Evolutionary conservation across 2,888 invertebrate genomes (phyloP), one percentile per base, ranked within the genome.

Genomic region (Lithophane ornitopus): DNA sequence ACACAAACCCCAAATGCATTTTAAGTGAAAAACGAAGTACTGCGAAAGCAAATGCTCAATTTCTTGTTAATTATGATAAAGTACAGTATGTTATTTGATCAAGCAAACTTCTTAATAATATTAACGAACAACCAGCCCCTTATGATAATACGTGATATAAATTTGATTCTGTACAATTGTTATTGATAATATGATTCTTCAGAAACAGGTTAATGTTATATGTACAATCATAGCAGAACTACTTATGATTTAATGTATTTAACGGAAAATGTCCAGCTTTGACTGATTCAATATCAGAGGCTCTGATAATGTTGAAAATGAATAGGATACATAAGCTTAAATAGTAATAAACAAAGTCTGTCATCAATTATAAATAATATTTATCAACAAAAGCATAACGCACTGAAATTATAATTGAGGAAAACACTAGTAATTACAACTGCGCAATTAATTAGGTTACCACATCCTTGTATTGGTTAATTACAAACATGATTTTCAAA

Each of bases 1-100:
- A 78, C 62, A 74, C 54, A 81, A 59, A 68, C 44, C 77, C 61
- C 61, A 70, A 70, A 82, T 81, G 82, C 76, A 76, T 65, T 58
- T 73, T 16, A 80, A 41, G 70, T 74, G 59, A 65, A 58, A 70
- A 69, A 26, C 46, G 46, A 46, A 59, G 28, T 12, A 34, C 8
- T 46, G 28, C 19, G 14, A 59, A 84, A 85, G 76, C 81, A 26
- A 34, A 74, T 70, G 69, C 49, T 73, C 54, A 63, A 65, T 44
- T 73, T 61, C 66, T 22, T 83, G 78, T 79, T 68, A 76, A 44
- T n/a, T 46, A 46, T 66, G 59, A 68, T 75, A 46, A 74, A 66
- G 4, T 74, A 75, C 19, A 52, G 39, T 62, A 76, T 76, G 39
- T 76, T 82, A 68, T 63, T 76, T 41, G 39, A 58, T 19, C 56